phyloP scores from a whole-genome alignment of 2,113 vertebrate species.

The Anarrhichthys ocellatus region DNA sequence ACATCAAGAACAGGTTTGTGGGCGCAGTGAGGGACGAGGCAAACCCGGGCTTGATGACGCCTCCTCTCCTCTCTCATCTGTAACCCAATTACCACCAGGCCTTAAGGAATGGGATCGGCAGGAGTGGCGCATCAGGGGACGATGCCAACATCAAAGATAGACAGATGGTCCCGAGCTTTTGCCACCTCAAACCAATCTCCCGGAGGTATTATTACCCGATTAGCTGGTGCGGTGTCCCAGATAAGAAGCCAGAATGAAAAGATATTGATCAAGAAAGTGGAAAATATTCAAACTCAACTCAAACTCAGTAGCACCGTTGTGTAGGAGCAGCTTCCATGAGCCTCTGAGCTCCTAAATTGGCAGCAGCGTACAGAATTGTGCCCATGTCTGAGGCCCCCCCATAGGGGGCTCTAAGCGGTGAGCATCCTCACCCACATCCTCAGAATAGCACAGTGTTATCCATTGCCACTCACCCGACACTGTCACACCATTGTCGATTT shows the following conservation, averaged over 20 bases:
- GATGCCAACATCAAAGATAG: constrained; percentile 57
- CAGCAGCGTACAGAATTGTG: constrained; percentile 17
- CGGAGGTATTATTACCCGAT: constrained; percentile 44
- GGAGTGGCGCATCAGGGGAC: constrained; percentile 54
- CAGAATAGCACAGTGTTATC: constrained; percentile 51
- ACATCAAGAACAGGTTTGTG: constrained; percentile 70
- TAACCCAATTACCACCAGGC: constrained; percentile 69
- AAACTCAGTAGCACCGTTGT: constrained; percentile 26
- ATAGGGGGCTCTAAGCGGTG: not conserved
- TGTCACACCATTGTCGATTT: constrained; percentile 26
- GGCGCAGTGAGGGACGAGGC: constrained; percentile 45
- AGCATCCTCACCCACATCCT: constrained; percentile 37
- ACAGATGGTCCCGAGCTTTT: constrained; percentile 70
- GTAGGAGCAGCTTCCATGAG: constrained; percentile 18
- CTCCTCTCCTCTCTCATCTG: constrained; percentile 17
- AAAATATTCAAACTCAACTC: constrained; percentile 26
- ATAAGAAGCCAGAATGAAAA: constrained; percentile 48
- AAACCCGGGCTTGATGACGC: constrained; percentile 41
- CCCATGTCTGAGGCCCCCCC: constrained; percentile 13
- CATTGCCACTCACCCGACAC: constrained; percentile 24
- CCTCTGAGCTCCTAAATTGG: constrained; percentile 33
- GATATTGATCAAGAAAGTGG: constrained; percentile 28
- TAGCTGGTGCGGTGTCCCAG: constrained; percentile 39
- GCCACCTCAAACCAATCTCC: constrained; percentile 64
- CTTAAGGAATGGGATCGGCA: constrained; percentile 58